Percentiles rank a stretch among this genome's conserved stretches.
Conservation (phyloP, 2,888 invertebrate genomes). For the Ptycholaimellus sp. region DNA sequence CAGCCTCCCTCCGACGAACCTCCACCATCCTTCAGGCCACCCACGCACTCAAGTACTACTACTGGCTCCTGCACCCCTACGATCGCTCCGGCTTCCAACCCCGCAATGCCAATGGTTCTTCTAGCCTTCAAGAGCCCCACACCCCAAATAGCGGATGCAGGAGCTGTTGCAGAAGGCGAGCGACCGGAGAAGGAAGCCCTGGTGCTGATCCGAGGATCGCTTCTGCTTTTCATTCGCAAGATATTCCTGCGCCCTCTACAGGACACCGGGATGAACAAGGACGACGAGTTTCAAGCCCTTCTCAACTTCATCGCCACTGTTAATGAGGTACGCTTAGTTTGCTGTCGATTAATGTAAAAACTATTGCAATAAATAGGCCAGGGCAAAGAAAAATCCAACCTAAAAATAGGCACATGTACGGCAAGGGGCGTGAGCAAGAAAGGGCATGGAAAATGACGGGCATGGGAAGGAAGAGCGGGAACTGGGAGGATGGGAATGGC, state of each 20-base stretch:
- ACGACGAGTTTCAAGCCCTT: conserved; percentile 92
- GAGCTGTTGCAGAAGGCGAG: conserved; percentile 3
- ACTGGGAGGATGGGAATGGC: no score
- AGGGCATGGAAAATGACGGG: no score
- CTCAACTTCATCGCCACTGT: conserved; percentile 91
- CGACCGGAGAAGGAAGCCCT: conserved; percentile 5
- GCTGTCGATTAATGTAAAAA: no score
- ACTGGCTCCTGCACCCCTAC: conserved; percentile 89
- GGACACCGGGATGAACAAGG: conserved; percentile 83
- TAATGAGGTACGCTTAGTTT: conserved; percentile 57
- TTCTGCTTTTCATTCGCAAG: conserved; percentile 45
- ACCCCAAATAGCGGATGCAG: no score
- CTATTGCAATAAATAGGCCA: no score
- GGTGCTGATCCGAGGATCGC: conserved; percentile 8
- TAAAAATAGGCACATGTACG: no score
- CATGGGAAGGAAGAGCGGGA: no score
- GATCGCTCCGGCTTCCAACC: conserved; percentile 80
- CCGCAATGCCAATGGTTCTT: no score
- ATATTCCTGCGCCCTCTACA: conserved; percentile 54
- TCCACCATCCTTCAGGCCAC: conserved; percentile 92
- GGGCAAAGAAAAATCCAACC: no score
- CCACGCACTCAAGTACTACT: conserved; percentile 93
- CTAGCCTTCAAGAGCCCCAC: no score
- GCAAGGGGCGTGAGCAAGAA: no score
- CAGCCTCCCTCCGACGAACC: conserved; percentile 44